Base-by-base conservation (phyloP, 2,113 vertebrate species). In the Gobio gobio region DNA sequence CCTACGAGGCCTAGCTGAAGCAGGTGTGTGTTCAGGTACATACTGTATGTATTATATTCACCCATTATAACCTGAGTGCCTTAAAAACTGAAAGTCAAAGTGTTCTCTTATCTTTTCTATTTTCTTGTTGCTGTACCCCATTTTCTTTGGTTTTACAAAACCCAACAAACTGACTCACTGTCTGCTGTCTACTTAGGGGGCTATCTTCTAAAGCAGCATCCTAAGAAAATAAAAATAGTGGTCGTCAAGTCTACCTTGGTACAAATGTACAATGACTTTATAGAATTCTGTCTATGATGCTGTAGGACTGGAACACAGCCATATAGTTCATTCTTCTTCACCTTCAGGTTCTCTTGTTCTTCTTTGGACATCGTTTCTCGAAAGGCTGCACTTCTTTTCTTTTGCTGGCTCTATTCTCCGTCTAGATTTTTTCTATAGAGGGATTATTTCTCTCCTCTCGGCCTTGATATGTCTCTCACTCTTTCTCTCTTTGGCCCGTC, bases 401-500 rank as follows among this genome's bases (percentile, higher is more conserved):
- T 64, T 40, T 20, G 40, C 56, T 9, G 40, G n/a, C 40, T 45
- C 78, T 47, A 5, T 64, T 63, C 40, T 64, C 18, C 5, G 1
- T 5, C 33, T 18, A 12, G 6, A 16, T 51, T n/a, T 49, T 75
- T 75, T 75, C 73, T 26, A 24, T 20, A 26, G 12, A 43, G 3
- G 20, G 20, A 43, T 45, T 24, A 45, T 80, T 63, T 80, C 78
- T 54, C 77, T 66, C 16, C 29, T 18, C 40, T 26, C 9, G 2
- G n/a, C 26, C 43, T 40, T 74, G 29, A 77, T 78, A 4, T 43
- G 20, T 59, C 20, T 81, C 40, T 73, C 12, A 10, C 68, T 49
- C 29, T 72, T 29, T 85, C 56, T 85, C 76, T 64, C 18, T 70
- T n/a, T 86, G 45, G 66, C 22, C 74, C 58, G 33, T 86, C 49